Evolutionary conservation across 2,113 vertebrate genomes (phyloP).

Genomic region (Phycodurus eques): DNA sequence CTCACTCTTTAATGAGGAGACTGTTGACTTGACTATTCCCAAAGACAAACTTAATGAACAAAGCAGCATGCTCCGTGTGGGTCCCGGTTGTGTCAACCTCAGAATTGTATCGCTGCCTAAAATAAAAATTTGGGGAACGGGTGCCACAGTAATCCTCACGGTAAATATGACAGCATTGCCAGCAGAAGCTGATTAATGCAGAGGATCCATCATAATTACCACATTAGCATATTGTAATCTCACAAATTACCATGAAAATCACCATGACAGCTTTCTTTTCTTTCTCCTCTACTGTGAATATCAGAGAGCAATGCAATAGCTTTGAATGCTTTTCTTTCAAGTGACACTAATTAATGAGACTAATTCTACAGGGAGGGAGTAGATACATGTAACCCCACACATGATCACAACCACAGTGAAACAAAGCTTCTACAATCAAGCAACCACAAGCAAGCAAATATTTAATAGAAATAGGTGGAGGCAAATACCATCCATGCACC

Average conservation of each 20-base stretch:
- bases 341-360: conserved; percentile 44
- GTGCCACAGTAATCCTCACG: conserved; percentile 32
- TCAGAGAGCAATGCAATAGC: conserved; percentile 26
- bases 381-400: background rate
- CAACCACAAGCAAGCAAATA: conserved; percentile 19
- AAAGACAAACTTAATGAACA: conserved; percentile 20
- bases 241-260: conserved; percentile 68
- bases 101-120: conserved; percentile 14
- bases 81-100: conserved; percentile 4
- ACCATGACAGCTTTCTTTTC: conserved; percentile 52
- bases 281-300: conserved; percentile 32
- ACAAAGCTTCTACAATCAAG: background rate
- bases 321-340: background rate
- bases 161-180: conserved; percentile 47
- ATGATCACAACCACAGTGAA: background rate
- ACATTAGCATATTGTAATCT: conserved; percentile 74
- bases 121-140: conserved; percentile 8
- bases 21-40: background rate
- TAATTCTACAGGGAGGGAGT: conserved; percentile 11
- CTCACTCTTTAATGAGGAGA: conserved; percentile 35
- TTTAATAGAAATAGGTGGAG: conserved; percentile 28
- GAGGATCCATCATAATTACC: conserved; percentile 62
- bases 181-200: conserved; percentile 58
- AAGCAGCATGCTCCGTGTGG: conserved; percentile 12
- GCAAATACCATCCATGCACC: background rate